Percentiles rank a stretch among this genome's conserved stretches.
Conservation (phyloP, 2,888 invertebrate genomes). For the Didymodactylos carnosus region DNA sequence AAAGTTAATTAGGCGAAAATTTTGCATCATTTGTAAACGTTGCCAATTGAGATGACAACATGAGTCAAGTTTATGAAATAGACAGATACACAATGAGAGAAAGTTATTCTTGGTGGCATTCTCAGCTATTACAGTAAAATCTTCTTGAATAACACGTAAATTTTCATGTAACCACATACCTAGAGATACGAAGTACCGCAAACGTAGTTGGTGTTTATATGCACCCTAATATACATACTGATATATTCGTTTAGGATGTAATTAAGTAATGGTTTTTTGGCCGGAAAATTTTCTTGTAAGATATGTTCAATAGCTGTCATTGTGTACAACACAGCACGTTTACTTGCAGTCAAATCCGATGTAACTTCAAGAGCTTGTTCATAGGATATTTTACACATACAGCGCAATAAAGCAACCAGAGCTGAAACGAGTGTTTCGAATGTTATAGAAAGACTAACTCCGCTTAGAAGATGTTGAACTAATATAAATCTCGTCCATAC, state of each 20-base stretch:
- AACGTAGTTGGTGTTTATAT: too few species aligned
- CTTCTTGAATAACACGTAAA: background rate
- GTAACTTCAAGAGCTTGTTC: background rate
- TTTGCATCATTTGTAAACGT: background rate
- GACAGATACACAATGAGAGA: background rate
- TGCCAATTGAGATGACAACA: background rate
- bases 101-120: background rate
- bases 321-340: background rate
- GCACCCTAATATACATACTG: too few species aligned
- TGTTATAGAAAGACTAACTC: too few species aligned
- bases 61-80: background rate
- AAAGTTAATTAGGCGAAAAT: background rate
- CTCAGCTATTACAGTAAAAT: background rate
- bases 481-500: too few species aligned
- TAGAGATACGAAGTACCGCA: too few species aligned
- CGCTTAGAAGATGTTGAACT: too few species aligned
- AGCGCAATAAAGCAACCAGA: background rate
- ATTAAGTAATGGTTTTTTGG: background rate
- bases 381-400: background rate
- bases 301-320: background rate
- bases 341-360: background rate
- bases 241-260: background rate
- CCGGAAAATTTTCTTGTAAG: background rate
- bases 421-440: too few species aligned
- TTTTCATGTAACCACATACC: slow-evolving; percentile 1